A percentile compares a stretch with the other conserved stretches of the same genome.
These are phyloP conservation scores for Eumaeus atala DNA, from an alignment of 1,140 invertebrate species.

Conservation along the genomic window DNA sequence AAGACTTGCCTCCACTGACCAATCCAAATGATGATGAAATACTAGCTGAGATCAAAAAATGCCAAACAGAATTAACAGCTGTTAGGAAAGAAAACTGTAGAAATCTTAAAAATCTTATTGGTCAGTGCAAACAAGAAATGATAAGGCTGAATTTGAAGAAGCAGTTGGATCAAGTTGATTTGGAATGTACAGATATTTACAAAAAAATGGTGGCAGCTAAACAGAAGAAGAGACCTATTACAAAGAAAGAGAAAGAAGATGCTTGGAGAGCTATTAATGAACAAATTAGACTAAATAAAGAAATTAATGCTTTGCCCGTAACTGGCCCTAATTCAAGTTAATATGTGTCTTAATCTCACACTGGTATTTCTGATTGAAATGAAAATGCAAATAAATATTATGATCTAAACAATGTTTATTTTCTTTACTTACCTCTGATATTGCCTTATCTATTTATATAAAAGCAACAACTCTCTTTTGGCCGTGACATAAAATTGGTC, in stretches of 20 bases:
- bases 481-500: too few species aligned
- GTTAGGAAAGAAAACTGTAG: conserved; percentile 70
- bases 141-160: conserved; percentile 69
- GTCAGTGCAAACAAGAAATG: conserved; percentile 71
- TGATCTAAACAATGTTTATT: too few species aligned
- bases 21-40: conserved; percentile 89
- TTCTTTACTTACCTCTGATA: too few species aligned
- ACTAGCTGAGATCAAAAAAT: conserved; percentile 87
- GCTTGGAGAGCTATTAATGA: conserved; percentile 79
- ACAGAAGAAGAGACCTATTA: conserved; percentile 85
- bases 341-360: conserved; percentile 13
- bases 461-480: too few species aligned
- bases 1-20: conserved; percentile 76
- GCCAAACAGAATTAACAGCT: conserved; percentile 85
- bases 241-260: conserved; percentile 88
- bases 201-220: conserved; percentile 83
- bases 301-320: conserved; percentile 66
- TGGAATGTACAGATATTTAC: conserved; percentile 82
- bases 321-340: conserved; percentile 65
- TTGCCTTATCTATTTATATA: too few species aligned
- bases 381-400: not conserved
- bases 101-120: conserved; percentile 66
- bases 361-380: not conserved
- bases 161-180: conserved; percentile 68
- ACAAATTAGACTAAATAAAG: conserved; percentile 76